A percentile compares a stretch with the other conserved stretches of the same genome.
Conservation (phyloP, 2,888 invertebrate genomes). For the Sepioteuthis lessoniana region DNA sequence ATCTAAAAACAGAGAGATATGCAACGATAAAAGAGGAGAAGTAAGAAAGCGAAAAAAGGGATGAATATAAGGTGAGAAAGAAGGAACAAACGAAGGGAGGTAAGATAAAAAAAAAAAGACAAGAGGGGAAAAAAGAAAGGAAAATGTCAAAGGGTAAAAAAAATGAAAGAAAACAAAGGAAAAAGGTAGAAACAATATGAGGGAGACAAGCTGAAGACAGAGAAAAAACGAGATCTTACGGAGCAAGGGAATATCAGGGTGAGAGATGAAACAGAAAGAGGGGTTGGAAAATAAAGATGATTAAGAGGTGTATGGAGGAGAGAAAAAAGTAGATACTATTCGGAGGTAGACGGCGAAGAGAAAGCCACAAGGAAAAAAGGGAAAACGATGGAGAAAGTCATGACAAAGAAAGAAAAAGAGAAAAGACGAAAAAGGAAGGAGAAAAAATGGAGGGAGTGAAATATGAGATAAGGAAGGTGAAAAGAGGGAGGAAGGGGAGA, state of each 20-base stretch:
- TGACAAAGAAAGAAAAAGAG: too few species aligned
- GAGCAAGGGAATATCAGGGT: too few species aligned
- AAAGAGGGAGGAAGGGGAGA: too few species aligned
- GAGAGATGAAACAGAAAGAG: too few species aligned
- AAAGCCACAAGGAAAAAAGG: background rate
- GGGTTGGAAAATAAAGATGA: too few species aligned
- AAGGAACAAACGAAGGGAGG: background rate
- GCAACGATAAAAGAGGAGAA: background rate
- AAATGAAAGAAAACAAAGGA: background rate
- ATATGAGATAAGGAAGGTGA: too few species aligned
- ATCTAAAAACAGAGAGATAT: too few species aligned
- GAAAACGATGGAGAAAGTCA: background rate
- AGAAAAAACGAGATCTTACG: too few species aligned
- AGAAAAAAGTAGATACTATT: background rate
- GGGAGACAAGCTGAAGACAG: too few species aligned
- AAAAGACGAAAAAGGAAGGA: too few species aligned
- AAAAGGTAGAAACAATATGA: background rate
- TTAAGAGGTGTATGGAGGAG: background rate
- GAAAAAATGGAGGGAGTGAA: too few species aligned
- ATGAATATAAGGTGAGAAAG: background rate
- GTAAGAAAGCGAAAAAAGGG: background rate
- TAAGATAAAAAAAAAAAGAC: background rate
- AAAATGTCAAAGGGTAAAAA: background rate
- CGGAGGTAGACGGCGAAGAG: background rate
- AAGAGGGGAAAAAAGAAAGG: background rate